Percentiles rank a stretch among this genome's conserved stretches.
phyloP scores from a whole-genome alignment of 2,113 vertebrate genomes.

The Turnix velox region DNA sequence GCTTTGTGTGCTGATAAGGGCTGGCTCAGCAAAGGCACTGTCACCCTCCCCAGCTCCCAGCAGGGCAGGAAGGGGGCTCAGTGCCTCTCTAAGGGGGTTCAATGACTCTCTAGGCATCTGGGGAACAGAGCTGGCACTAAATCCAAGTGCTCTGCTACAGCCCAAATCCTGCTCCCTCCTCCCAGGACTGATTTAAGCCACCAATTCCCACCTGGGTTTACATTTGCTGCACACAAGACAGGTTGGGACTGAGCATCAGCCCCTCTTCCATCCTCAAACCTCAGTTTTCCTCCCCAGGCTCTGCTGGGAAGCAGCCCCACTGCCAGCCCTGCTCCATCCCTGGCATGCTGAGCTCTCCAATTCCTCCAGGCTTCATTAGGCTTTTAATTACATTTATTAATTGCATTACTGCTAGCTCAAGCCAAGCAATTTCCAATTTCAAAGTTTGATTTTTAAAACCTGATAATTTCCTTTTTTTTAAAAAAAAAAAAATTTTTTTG shows the following conservation, averaged over 20 bases:
- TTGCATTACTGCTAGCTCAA: not conserved
- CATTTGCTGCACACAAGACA: not conserved
- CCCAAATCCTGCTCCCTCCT: not conserved
- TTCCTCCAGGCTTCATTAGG: no score
- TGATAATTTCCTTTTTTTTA: constrained; percentile 2
- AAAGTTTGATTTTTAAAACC: constrained; percentile 47
- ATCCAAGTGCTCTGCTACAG: not conserved
- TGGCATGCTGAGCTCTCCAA: no score
- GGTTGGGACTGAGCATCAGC: not conserved
- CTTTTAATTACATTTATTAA: constrained; percentile 60
- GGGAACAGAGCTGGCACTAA: not conserved
- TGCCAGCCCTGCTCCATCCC: no score
- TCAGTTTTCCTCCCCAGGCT: no score
- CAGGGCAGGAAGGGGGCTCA: not conserved
- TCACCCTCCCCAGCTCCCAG: fast-evolving
- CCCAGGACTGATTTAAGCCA: not conserved
- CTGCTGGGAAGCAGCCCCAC: not conserved
- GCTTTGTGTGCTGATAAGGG: not conserved
- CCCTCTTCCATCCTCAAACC: no score
- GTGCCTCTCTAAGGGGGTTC: not conserved
- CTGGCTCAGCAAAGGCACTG: not conserved
- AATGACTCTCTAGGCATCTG: fast-evolving
- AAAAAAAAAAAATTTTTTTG: not conserved
- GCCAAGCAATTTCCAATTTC: constrained; percentile 60
- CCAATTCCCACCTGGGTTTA: not conserved